Evolutionary conservation across 1,140 invertebrate species (phyloP).

Genomic region (Euglossa dilemma): DNA sequence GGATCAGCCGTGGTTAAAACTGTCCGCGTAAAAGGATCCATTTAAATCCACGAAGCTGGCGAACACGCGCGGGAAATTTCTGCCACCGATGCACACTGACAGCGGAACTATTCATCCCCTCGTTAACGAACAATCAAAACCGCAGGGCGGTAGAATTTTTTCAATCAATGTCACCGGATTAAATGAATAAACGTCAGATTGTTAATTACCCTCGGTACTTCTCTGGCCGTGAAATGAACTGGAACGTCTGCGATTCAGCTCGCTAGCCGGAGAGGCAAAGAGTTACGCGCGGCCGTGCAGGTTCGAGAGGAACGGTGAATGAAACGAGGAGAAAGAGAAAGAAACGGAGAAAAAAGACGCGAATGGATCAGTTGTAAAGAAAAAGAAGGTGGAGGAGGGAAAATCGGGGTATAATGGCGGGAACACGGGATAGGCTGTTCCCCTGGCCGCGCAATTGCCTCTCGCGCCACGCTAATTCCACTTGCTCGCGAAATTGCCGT

Average conservation of each 20-base stretch:
- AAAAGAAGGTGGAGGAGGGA: not conserved
- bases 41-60: conserved; percentile 60
- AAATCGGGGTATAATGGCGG: not conserved
- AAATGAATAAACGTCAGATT: conserved; percentile 41
- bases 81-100: conserved; percentile 24
- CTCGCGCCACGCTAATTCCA: conserved; percentile 30
- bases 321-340: conserved; percentile 15
- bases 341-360: not conserved
- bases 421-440: not conserved
- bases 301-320: too few relatives aligned
- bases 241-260: conserved; percentile 5
- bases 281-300: too few relatives aligned
- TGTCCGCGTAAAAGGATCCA: conserved; percentile 65
- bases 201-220: conserved; percentile 1
- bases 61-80: conserved; percentile 54
- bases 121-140: conserved; percentile 58
- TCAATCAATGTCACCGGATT: conserved; percentile 49
- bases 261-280: not conserved
- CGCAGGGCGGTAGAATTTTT: conserved; percentile 28
- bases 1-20: conserved; percentile 64
- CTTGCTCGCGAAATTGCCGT: conserved; percentile 27
- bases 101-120: conserved; percentile 21
- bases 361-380: conserved; percentile 40
- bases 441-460: conserved; percentile 4
- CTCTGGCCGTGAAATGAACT: not conserved